Base-by-base conservation (phyloP, 2,113 vertebrate species). In the Pao palembangensis region DNA sequence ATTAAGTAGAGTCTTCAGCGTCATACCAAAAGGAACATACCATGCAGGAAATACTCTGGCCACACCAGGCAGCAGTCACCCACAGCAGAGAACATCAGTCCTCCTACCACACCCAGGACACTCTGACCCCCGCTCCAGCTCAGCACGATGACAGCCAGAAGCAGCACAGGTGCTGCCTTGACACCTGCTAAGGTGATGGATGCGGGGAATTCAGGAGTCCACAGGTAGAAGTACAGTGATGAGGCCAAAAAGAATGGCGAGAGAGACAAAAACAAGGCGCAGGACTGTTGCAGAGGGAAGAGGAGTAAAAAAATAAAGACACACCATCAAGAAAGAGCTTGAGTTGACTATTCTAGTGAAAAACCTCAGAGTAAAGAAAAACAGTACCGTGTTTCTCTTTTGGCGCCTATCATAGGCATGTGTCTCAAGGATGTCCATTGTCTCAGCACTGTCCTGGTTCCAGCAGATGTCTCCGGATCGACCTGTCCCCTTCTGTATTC, bases 41-140 rank as follows among this genome's bases (percentile, higher is more conserved):
- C 75, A 6, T 66, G 57, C 68, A 94, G 78, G 82, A 96, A 94
- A 41, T 85, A 69, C 0, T 91, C 74, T 0, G 89, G 87, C 94
- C 94, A 96, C 16, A 94, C 46, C 5, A 96, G 87, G 73, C 90
- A 94, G 54, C 61, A 54, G 38, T 96, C 94, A 2, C 94, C 94
- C 0, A 89, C 73, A 0, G 90, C 90, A 0, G 93, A 94, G 58
- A 92, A 87, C 14, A 93, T 3, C 0, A 96, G 85, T 1, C 91
- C 94, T 6, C 64, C 62, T 0, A 76, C 55, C 46, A 90, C 83
- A 28, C 90, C 83, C 44, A 85, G 64, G 17, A 89, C 51, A 55
- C 79, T 81, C 54, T 78, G 50, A 47, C 81, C 78, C n/a, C 91
- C 85, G 6, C 88, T 90, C 83, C 88, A 85, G 64, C 71, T 82